These are phyloP conservation scores for Xanthia togata DNA, from an alignment of 2,888 invertebrate species.

Conservation along the genomic window DNA sequence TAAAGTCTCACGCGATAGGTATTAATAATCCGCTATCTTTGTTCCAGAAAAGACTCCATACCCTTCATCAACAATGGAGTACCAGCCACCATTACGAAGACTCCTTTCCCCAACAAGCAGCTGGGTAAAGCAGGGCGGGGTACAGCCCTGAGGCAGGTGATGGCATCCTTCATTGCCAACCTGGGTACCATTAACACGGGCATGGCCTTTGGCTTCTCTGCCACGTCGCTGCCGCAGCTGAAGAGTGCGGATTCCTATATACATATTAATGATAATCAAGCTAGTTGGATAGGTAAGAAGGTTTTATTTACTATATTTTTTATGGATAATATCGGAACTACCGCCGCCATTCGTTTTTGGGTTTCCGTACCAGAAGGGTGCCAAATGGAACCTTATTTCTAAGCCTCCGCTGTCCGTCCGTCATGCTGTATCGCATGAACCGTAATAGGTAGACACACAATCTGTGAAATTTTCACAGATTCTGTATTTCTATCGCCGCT, in stretches of 20 bases:
- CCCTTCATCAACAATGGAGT: constrained; percentile 85
- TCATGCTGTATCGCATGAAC: too few relatives aligned
- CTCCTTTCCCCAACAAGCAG: constrained; percentile 69
- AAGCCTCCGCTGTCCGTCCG: too few relatives aligned
- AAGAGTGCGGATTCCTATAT: constrained; percentile 86
- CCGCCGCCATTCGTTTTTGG: too few relatives aligned
- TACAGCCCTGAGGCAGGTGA: constrained; percentile 89
- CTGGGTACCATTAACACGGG: constrained; percentile 93
- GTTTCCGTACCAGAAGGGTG: too few relatives aligned
- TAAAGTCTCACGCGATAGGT: background rate
- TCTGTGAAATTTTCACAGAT: too few relatives aligned
- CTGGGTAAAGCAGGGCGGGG: constrained; percentile 82
- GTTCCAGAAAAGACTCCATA: constrained; percentile 81
- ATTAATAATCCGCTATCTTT: constrained; percentile 34
- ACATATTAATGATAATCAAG: constrained; percentile 89
- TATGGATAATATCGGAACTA: too few relatives aligned
- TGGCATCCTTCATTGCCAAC: constrained; percentile 92
- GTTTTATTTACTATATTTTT: too few relatives aligned
- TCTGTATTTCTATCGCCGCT: too few relatives aligned
- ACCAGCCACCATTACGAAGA: constrained; percentile 76
- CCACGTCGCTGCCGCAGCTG: constrained; percentile 92
- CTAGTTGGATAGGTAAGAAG: constrained; percentile 91
- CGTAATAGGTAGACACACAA: too few relatives aligned
- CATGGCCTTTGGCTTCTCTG: constrained; percentile 93
- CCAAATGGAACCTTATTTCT: too few relatives aligned